Evolutionary conservation across 2,888 invertebrate species (phyloP).

Genomic region (Blera fallax): DNA sequence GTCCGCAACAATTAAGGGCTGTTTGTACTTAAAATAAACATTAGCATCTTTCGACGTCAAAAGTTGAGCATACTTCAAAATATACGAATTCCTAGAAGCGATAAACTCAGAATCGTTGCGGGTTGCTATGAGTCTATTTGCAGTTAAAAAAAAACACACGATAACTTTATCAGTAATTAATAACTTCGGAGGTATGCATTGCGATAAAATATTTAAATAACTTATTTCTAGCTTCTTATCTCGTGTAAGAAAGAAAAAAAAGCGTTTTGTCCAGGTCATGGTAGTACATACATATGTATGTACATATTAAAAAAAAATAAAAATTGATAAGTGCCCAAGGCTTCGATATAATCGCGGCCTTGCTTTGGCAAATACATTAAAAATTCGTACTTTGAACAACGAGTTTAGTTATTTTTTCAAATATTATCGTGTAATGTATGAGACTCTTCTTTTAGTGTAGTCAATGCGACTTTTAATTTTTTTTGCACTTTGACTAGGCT

Average conservation of each 20-base stretch:
- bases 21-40: too few relatives aligned
- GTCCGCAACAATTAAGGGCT: too few relatives aligned
- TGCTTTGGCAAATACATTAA: background rate
- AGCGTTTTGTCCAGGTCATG: background rate
- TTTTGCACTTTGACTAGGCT: background rate
- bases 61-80: too few relatives aligned
- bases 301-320: background rate
- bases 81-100: too few relatives aligned
- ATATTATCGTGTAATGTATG: background rate
- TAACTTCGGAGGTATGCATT: background rate
- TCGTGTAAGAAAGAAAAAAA: background rate
- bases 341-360: background rate
- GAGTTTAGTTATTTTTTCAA: background rate
- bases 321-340: background rate
- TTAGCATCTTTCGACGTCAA: too few relatives aligned
- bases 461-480: background rate
- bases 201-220: conserved; percentile 9
- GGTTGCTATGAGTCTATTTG: background rate
- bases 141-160: background rate
- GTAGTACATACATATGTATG: background rate
- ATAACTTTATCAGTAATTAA: background rate
- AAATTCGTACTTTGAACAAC: background rate
- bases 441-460: background rate
- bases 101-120: background rate
- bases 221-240: background rate